phyloP scores from a whole-genome alignment of 1,140 invertebrate species.

The Bombus sylvicola region DNA sequence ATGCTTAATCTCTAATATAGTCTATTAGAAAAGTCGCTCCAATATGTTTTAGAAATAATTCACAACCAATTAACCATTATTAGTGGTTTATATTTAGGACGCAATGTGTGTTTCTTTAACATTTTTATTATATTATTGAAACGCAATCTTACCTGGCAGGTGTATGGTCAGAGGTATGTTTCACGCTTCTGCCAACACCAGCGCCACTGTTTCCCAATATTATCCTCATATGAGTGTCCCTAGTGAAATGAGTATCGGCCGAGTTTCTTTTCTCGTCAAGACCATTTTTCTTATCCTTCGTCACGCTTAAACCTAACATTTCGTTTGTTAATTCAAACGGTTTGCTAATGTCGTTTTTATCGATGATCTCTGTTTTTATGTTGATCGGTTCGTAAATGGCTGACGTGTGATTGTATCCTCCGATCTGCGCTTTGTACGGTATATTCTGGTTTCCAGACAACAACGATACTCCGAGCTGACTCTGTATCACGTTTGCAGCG shows the following conservation, averaged over 20 bases:
- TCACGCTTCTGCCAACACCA: conserved; percentile 81
- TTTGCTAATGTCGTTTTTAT: conserved; percentile 74
- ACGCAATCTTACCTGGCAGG: conserved; percentile 75
- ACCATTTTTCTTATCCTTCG: conserved; percentile 76
- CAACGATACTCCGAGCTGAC: conserved; percentile 79
- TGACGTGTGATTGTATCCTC: conserved; percentile 76
- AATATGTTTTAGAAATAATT: background rate
- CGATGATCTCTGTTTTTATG: conserved; percentile 79
- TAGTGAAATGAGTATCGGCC: conserved; percentile 88
- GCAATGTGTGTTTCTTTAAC: background rate
- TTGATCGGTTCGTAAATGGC: conserved; percentile 81
- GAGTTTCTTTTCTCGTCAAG: conserved; percentile 78
- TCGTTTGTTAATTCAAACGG: conserved; percentile 81
- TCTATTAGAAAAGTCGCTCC: conserved; percentile 2
- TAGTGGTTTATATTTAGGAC: background rate
- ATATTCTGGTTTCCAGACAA: conserved; percentile 78
- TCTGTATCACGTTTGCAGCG: conserved; percentile 80
- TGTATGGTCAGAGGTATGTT: conserved; percentile 77
- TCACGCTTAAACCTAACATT: conserved; percentile 77
- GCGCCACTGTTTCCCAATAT: conserved; percentile 89
- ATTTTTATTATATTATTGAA: background rate
- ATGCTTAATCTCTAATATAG: background rate
- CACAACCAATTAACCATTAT: background rate
- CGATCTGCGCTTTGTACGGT: conserved; percentile 77
- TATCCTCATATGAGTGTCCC: conserved; percentile 95